Conservation (phyloP, 2,797 vertebrate genomes). For the Nannoperca obscura region DNA sequence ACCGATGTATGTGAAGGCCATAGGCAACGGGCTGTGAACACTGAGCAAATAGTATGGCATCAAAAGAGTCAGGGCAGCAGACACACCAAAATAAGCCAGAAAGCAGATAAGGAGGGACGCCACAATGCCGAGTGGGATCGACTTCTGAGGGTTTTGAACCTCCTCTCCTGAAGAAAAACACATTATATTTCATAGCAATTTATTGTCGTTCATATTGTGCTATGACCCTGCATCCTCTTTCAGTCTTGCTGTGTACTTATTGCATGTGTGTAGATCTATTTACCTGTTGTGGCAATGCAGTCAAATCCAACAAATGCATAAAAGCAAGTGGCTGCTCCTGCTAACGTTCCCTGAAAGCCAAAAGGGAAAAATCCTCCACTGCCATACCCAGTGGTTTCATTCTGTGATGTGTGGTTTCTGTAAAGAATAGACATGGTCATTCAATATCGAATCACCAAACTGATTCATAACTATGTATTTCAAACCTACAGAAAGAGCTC, state of each 20-base stretch:
- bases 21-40: constrained; percentile 86
- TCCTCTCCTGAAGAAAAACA: constrained; percentile 86
- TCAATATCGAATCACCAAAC: not conserved
- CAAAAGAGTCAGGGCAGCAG: constrained; percentile 90
- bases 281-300: constrained; percentile 91
- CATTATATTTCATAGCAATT: not conserved
- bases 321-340: constrained; percentile 92
- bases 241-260: not conserved
- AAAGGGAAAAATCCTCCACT: constrained; percentile 90
- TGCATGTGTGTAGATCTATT: not conserved
- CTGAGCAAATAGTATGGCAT: constrained; percentile 91
- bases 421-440: constrained; percentile 5
- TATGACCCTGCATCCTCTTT: not conserved
- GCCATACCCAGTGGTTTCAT: constrained; percentile 66
- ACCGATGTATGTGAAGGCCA: constrained; percentile 88
- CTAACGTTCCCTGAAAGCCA: constrained; percentile 88
- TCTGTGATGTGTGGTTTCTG: constrained; percentile 69
- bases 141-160: constrained; percentile 88
- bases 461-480: not conserved
- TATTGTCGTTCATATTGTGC: not conserved
- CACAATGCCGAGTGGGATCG: constrained; percentile 89
- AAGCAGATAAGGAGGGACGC: constrained; percentile 90
- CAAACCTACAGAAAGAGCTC: not conserved
- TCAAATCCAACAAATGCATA: constrained; percentile 94
- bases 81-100: constrained; percentile 90